Evolutionary conservation across 2,888 invertebrate species (phyloP), one percentile per base, ranked within the genome.

Genomic region (Rugalucina vietnamica): DNA sequence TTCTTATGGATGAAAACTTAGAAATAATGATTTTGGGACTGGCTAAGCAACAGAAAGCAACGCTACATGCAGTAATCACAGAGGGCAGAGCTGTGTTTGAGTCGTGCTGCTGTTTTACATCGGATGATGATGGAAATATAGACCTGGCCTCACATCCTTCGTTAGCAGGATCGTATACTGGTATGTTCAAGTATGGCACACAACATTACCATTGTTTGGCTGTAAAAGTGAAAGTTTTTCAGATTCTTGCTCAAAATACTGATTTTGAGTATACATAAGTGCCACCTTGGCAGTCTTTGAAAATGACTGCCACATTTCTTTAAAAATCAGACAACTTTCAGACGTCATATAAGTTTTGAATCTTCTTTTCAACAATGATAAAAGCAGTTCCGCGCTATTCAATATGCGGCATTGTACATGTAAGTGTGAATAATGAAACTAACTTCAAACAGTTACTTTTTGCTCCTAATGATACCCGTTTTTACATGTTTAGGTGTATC

Each of bases 401-500:
- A 29, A 10, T 4, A 57, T 60, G 60, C 12, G 8, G 8, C 12
- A n/a, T 60, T 27, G 60, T n/a, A 60, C 60, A 60, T 29, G 60
- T 21, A 4, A 14, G n/a, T 54, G 10, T 21, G 21, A 21, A 18
- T 54, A n/a, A 12, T 14, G 21, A 4, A 54, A 54, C 21, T 12
- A 4, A 14, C 10, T 18, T 12, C 54, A 43, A 43, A 43, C 18
- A 43, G 8, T 43, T 43, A 12, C 43, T 8, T 71, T n/a, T 72
- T 18, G 14, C 1, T 27, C n/a, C 24, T 27, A 1, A 29, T 29
- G n/a, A n/a, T n/a, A n/a, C n/a, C n/a, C n/a, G n/a, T 10, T 10
- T 12, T 29, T 5, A 2, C 0, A 24, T 34, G 69, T 75, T n/a
- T 49, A 91, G 93, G 92, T 76, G 88, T 91, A 12, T 92, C 92